These are phyloP conservation scores for Aphidius colemani DNA, from an alignment of 2,888 invertebrate genomes.

Conservation along the genomic window DNA sequence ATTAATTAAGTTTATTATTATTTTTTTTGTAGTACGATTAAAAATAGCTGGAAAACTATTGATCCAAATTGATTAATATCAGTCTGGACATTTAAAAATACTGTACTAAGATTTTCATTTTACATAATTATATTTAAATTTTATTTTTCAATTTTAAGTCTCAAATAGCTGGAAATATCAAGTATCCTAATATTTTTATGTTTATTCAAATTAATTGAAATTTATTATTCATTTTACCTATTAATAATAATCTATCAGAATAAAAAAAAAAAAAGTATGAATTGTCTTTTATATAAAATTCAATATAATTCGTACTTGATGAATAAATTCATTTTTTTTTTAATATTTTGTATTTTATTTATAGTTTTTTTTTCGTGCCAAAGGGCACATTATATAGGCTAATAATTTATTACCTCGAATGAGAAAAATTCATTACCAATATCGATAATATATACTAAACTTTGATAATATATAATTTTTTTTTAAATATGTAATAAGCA, in stretches of 20 bases:
- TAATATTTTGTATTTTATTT: slow-evolving; percentile 3
- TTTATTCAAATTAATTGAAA: too few species aligned
- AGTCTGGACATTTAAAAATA: slow-evolving; percentile 9
- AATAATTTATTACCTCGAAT: slow-evolving; percentile 24
- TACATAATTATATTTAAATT: neutral
- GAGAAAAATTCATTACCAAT: slow-evolving; percentile 26
- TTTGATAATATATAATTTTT: slow-evolving; percentile 45
- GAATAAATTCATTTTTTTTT: neutral
- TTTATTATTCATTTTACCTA: too few species aligned
- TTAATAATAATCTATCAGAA: too few species aligned
- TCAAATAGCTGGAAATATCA: slow-evolving; percentile 30
- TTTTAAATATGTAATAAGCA: slow-evolving; percentile 58
- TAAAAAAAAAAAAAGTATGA: neutral
- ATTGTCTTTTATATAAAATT: slow-evolving; percentile 1
- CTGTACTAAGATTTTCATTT: slow-evolving; percentile 12
- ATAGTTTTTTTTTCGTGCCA: neutral
- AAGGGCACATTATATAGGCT: slow-evolving; percentile 26
- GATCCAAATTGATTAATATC: neutral
- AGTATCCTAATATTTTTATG: too few species aligned
- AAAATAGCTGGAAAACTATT: slow-evolving; percentile 11
- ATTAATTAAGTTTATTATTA: neutral
- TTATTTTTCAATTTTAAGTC: slow-evolving; percentile 30
- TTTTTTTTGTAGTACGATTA: slow-evolving; percentile 10
- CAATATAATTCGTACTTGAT: slow-evolving; percentile 9
- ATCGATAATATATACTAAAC: slow-evolving; percentile 46